Evolutionary conservation across 2,888 invertebrate species (phyloP).

Genomic region (Leptopilina drosophilae): DNA sequence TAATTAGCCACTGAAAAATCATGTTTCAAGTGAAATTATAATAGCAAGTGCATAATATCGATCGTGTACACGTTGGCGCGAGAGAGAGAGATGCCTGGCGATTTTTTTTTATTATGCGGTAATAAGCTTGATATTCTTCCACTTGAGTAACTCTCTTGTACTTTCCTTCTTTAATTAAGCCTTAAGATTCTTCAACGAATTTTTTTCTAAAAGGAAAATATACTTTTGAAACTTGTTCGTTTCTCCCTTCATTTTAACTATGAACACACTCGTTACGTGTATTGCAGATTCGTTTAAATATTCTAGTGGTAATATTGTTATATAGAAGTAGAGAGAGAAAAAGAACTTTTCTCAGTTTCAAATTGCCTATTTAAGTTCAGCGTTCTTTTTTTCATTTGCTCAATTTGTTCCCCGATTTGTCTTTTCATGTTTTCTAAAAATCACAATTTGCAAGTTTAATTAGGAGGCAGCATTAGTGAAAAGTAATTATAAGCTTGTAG

Average conservation of each 20-base stretch:
- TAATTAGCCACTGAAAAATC: conserved; percentile 30
- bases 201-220: neutral
- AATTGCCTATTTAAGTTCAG: too few relatives aligned
- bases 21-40: conserved; percentile 24
- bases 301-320: too few relatives aligned
- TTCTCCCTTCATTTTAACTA: neutral
- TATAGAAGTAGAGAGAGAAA: too few relatives aligned
- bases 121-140: neutral
- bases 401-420: neutral
- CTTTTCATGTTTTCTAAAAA: neutral
- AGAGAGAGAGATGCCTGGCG: neutral
- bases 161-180: neutral
- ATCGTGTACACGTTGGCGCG: neutral
- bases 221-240: neutral
- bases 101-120: neutral
- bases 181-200: neutral
- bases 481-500: too few relatives aligned
- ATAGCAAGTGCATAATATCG: conserved; percentile 8
- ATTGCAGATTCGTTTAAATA: too few relatives aligned
- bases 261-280: too few relatives aligned
- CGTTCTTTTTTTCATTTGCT: neutral
- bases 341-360: too few relatives aligned
- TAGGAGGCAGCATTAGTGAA: neutral
- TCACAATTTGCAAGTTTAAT: neutral
- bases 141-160: conserved; percentile 1